Percentiles rank a stretch among this genome's conserved stretches.
These are phyloP conservation scores for Lasaia peninsularis DNA, from an alignment of 1,140 invertebrate genomes.

Conservation along the genomic window DNA sequence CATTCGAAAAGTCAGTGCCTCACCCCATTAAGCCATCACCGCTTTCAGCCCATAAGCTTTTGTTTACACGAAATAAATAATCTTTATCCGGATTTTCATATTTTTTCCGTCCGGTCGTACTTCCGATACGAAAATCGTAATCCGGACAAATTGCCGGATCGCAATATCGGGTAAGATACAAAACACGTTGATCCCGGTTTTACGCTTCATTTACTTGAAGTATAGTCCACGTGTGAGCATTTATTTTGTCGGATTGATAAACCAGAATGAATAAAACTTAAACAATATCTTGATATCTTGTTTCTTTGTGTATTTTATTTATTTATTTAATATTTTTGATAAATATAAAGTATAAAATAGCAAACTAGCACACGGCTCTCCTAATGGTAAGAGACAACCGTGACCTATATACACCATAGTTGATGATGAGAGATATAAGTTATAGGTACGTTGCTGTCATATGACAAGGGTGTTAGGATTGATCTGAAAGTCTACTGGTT, in stretches of 20 bases:
- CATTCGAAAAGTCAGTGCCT: too few relatives aligned
- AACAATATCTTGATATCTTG: neutral
- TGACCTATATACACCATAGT: too few relatives aligned
- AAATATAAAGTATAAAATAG: too few relatives aligned
- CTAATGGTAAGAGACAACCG: too few relatives aligned
- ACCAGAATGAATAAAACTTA: neutral
- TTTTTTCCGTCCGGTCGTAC: conserved; percentile 20
- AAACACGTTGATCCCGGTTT: conserved; percentile 17
- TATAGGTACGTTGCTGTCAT: too few relatives aligned
- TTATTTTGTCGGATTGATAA: neutral
- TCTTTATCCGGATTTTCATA: conserved; percentile 25
- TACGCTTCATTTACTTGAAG: conserved; percentile 22
- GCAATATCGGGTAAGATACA: conserved; percentile 17
- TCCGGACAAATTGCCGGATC: conserved; percentile 24
- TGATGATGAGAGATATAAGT: too few relatives aligned
- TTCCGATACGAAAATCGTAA: conserved; percentile 24
- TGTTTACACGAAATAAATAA: conserved; percentile 17
- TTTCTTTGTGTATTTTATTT: too few relatives aligned
- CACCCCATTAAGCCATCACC: too few relatives aligned
- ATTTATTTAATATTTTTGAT: too few relatives aligned
- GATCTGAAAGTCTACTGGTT: too few relatives aligned
- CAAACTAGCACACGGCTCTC: too few relatives aligned
- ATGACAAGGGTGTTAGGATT: too few relatives aligned
- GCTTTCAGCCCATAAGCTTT: neutral
- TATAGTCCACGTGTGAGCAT: conserved; percentile 3